phyloP scores from a whole-genome alignment of 30 jellyfish, hydroid and myxozoan genomes.

The Chrysaora quinquecirrha region DNA sequence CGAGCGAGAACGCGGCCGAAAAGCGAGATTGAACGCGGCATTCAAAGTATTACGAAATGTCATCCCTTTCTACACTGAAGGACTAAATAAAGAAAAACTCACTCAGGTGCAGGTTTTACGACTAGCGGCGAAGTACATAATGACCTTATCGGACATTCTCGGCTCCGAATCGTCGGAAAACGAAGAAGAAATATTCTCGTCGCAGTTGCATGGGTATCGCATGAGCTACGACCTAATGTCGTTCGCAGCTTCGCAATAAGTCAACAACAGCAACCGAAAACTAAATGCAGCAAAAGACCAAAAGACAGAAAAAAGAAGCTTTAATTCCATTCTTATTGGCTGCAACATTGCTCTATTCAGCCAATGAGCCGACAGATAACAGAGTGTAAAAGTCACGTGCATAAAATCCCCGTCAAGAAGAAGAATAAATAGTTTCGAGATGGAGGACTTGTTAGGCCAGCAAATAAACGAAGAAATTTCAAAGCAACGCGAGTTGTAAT shows the following conservation, averaged over 20 bases:
- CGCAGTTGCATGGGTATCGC: constrained; percentile 35
- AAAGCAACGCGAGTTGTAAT: not conserved
- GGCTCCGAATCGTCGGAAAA: constrained; percentile 57
- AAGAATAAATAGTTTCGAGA: too few species aligned
- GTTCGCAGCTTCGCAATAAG: constrained; percentile 18
- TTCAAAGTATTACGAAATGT: constrained; percentile 76
- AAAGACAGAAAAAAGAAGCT: not conserved
- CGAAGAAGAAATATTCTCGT: constrained; percentile 51
- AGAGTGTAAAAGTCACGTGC: too few species aligned
- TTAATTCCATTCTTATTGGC: too few species aligned
- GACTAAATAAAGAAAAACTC: constrained; percentile 71
- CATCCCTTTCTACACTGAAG: constrained; percentile 72
- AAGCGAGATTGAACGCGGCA: constrained; percentile 91
- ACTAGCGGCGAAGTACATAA: constrained; percentile 81
- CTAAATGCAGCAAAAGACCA: not conserved
- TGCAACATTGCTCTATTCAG: too few species aligned
- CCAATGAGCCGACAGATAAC: too few species aligned
- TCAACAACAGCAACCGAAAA: not conserved
- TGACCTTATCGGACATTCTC: constrained; percentile 68
- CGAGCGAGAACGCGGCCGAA: constrained; percentile 90
- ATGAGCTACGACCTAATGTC: constrained; percentile 44
- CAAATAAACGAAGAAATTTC: not conserved
- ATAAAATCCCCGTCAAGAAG: too few species aligned
- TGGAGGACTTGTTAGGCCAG: too few species aligned
- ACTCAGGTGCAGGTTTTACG: constrained; percentile 84